Evolutionary conservation across 2,888 invertebrate genomes (phyloP).

Genomic region (Leucoptera coffeella): DNA sequence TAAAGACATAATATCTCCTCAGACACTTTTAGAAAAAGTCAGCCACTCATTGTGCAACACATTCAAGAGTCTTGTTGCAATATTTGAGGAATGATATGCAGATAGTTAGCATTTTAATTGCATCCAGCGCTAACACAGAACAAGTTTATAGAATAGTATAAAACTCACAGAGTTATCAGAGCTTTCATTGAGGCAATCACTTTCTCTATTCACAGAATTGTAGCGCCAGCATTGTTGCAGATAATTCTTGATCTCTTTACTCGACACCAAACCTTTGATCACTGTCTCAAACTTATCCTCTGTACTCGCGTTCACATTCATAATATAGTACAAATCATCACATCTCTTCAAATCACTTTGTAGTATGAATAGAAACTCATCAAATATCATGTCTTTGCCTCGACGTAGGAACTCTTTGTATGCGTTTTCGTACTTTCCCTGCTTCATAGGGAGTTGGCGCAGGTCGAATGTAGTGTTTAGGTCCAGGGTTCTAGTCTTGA

Average conservation of each 20-base stretch:
- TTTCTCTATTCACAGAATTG: conserved; percentile 22
- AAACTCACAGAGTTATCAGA: conserved; percentile 17
- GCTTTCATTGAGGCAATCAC: conserved; percentile 10
- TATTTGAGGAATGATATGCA: conserved; percentile 2
- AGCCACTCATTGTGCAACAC: too few species aligned
- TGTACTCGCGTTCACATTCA: conserved; percentile 26
- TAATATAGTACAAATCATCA: conserved; percentile 20
- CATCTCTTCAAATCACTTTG: conserved; percentile 12
- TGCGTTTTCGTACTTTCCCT: conserved; percentile 25
- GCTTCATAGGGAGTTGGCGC: conserved; percentile 21
- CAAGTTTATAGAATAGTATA: too few species aligned
- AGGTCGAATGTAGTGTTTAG: conserved; percentile 26
- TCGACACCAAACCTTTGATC: conserved; percentile 18
- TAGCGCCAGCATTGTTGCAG: conserved; percentile 37
- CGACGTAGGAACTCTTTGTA: conserved; percentile 32
- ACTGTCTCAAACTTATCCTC: conserved; percentile 34
- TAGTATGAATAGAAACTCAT: conserved; percentile 17
- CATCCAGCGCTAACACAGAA: too few species aligned
- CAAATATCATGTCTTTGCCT: conserved; percentile 31
- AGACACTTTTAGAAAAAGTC: too few species aligned
- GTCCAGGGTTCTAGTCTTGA: conserved; percentile 19
- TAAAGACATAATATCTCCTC: too few species aligned
- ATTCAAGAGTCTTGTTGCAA: neutral
- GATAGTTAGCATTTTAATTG: conserved; percentile 1
- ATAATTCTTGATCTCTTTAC: conserved; percentile 34